These are phyloP conservation scores for Rhynchotus rufescens DNA, from an alignment of 2,797 vertebrate genomes.

Conservation along the genomic window DNA sequence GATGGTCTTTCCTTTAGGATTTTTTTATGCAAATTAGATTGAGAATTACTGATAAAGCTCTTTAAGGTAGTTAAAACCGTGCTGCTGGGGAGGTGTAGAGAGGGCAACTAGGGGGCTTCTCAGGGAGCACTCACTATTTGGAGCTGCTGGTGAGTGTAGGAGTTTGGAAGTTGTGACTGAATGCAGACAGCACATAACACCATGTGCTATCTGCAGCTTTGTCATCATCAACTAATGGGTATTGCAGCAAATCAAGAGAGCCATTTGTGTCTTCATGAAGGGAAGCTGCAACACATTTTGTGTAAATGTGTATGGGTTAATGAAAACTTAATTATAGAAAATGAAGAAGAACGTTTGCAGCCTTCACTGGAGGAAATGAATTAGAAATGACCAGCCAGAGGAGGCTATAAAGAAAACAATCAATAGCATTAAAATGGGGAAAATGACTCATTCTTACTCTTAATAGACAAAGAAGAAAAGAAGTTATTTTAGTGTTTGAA, in stretches of 20 bases:
- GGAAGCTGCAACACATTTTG: not conserved
- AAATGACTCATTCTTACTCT: not conserved
- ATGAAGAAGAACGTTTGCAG: constrained; percentile 17
- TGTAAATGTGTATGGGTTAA: constrained; percentile 31
- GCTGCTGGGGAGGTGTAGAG: not conserved
- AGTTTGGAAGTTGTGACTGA: not conserved
- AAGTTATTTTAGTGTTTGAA: not conserved
- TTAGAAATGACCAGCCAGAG: constrained; percentile 8
- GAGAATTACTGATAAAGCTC: not conserved
- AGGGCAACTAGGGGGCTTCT: not conserved
- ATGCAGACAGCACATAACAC: not conserved
- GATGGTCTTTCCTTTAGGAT: not conserved
- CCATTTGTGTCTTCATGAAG: not conserved
- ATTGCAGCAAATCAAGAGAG: not conserved
- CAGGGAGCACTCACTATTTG: not conserved
- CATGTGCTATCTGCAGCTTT: not conserved
- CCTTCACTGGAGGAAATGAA: not conserved
- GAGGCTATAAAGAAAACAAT: constrained; percentile 39
- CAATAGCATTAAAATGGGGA: constrained; percentile 7
- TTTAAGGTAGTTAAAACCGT: not conserved
- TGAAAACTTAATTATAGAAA: constrained; percentile 49
- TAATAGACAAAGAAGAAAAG: not conserved
- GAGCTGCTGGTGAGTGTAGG: not conserved
- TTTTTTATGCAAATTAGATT: not conserved
- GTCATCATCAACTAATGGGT: not conserved